Evolutionary conservation across 2,113 vertebrate genomes (phyloP).

Genomic region (Ptychochromis oligacanthus): DNA sequence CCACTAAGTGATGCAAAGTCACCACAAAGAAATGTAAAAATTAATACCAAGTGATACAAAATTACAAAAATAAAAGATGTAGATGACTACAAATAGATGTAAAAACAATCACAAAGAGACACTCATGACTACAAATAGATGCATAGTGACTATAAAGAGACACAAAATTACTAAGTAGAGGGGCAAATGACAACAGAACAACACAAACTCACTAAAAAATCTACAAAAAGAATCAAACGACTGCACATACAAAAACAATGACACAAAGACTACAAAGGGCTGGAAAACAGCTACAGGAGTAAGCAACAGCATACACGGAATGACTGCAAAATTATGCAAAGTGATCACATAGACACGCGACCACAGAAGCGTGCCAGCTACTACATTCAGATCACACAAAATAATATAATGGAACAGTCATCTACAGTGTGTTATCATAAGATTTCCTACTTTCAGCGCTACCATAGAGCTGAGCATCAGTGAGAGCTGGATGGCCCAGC

Average conservation of each 20-base stretch:
- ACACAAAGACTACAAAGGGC: background rate
- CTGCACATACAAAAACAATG: background rate
- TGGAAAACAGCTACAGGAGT: background rate
- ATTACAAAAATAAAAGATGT: too few relatives aligned
- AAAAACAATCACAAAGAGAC: background rate
- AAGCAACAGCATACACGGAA: background rate
- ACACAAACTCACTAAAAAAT: background rate
- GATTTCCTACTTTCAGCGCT: background rate
- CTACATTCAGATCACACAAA: background rate
- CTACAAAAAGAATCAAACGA: background rate
- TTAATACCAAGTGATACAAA: too few relatives aligned
- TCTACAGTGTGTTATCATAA: background rate
- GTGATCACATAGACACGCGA: background rate
- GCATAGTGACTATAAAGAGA: background rate
- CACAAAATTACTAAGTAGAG: background rate
- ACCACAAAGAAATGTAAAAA: too few relatives aligned
- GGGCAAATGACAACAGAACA: background rate
- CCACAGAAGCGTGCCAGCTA: background rate
- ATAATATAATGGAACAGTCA: background rate
- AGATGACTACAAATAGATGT: too few relatives aligned
- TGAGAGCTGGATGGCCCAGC: slow-evolving; percentile 8
- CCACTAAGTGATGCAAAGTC: too few relatives aligned
- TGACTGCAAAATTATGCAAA: background rate
- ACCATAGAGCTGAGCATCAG: slow-evolving; percentile 17
- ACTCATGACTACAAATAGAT: background rate